phyloP scores from a whole-genome alignment of 1,140 invertebrate species.

The Geopemphigus sp. region DNA sequence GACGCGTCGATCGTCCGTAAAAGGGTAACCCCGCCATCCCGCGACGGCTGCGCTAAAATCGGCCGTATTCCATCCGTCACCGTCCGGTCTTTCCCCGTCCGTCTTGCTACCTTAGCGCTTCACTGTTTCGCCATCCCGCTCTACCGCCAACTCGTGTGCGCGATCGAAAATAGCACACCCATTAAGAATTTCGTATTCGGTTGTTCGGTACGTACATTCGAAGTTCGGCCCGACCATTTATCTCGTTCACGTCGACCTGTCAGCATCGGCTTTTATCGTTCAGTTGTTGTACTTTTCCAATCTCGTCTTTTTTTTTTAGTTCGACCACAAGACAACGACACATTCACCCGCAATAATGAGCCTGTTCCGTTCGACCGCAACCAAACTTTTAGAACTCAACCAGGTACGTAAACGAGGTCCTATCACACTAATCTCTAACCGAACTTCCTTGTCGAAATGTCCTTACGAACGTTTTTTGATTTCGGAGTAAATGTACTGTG shows the following conservation, averaged over 20 bases:
- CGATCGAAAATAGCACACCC: not conserved
- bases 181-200: not conserved
- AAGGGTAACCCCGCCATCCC: too few relatives aligned
- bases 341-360: conserved; percentile 19
- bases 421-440: too few relatives aligned
- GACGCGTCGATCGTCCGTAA: not conserved
- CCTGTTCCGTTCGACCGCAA: conserved; percentile 43
- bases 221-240: too few relatives aligned
- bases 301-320: conserved; percentile 6
- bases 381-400: conserved; percentile 42
- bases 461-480: too few relatives aligned
- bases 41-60: not conserved
- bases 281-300: not conserved
- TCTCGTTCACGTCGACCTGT: not conserved
- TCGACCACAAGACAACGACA: too few relatives aligned
- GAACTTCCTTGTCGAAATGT: too few relatives aligned
- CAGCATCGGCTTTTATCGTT: not conserved
- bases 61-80: too few relatives aligned
- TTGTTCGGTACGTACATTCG: not conserved
- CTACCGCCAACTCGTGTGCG: not conserved
- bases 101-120: not conserved
- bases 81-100: conserved; percentile 14
- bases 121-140: not conserved
- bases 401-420: conserved; percentile 46
- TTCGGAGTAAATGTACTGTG: too few relatives aligned